Evolutionary conservation across 1,140 invertebrate genomes (phyloP), one percentile per base, ranked within the genome.

Genomic region (Matsumurasca onukii): DNA sequence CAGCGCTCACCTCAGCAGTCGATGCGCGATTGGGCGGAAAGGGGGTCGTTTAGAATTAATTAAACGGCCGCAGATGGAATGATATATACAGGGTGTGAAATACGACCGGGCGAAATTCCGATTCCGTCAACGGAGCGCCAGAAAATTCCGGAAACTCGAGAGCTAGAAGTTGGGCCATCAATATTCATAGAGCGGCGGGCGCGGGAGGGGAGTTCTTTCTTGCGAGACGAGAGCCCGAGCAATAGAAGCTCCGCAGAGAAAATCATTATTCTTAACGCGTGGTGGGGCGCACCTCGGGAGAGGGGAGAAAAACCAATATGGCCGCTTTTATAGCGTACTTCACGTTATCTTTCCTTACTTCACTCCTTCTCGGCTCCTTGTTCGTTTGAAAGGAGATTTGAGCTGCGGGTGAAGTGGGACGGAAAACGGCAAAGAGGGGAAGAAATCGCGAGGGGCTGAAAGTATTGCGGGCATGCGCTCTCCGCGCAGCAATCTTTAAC

Each of bases 241-340:
- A 45, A 45, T 61, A 55, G 67, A 39, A 48, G 66, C 66, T 24
- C 66, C 66, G 31, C 55, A 31, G 57, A 68, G 67, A 68, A 68
- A 68, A 68, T 68, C 67, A 68, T 68, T 68, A 68, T 68, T 68
- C 67, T 68, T 68, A 68, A 68, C 67, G 52, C 67, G 31, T 49
- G 39, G 51, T 29, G 52, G 52, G 67, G 67, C 57, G 67, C 34
- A 24, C 57, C 57, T 45, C n/a, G 17, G 24, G 67, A 39, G 52
- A 55, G 67, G 67, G 67, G 55, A 27, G 57, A 68, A 68, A 68
- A 68, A 68, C 67, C 67, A 68, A 68, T 68, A 68, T 68, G 67
- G 67, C 67, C 49, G 67, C 67, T 68, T 68, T 68, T 68, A 68
- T 63, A 68, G 67, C 45, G 51, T 61, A 68, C 67, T 68, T 63